Evolutionary conservation across 2,797 vertebrate species (phyloP).

Genomic region (Acrossocheilus fasciatus): DNA sequence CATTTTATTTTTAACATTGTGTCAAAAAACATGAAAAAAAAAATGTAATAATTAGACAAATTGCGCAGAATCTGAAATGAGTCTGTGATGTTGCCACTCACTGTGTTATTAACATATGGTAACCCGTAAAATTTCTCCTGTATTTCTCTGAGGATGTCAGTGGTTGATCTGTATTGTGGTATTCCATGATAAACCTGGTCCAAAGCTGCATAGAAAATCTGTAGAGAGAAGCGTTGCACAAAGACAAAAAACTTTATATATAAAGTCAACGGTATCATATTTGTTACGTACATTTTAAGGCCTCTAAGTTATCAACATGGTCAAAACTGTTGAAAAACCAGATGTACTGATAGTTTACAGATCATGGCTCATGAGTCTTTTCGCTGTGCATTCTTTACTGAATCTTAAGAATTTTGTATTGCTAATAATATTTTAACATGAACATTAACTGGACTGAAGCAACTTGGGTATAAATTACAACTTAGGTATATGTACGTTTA

Average conservation of each 20-base stretch:
- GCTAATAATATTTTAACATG: background rate
- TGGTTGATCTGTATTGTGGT: slow-evolving; percentile 87
- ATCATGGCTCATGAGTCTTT: background rate
- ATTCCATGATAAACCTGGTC: slow-evolving; percentile 93
- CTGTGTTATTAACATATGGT: slow-evolving; percentile 89
- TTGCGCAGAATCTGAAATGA: background rate
- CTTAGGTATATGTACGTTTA: background rate
- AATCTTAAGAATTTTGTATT: background rate
- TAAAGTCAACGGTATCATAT: background rate
- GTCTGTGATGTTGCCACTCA: slow-evolving; percentile 60
- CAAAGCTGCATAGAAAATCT: slow-evolving; percentile 94
- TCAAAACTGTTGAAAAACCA: background rate
- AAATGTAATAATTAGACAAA: background rate
- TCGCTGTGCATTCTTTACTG: background rate
- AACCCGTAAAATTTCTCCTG: slow-evolving; percentile 91
- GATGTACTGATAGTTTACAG: background rate
- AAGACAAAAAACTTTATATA: no score
- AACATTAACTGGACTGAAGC: background rate
- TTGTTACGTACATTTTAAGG: background rate
- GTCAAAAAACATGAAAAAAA: background rate
- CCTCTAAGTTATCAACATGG: background rate
- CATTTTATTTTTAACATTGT: background rate
- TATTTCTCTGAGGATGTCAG: slow-evolving; percentile 88
- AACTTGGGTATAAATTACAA: background rate
- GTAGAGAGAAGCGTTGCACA: background rate